Conservation (phyloP, 2,797 vertebrate species). For the Helostoma temminkii region DNA sequence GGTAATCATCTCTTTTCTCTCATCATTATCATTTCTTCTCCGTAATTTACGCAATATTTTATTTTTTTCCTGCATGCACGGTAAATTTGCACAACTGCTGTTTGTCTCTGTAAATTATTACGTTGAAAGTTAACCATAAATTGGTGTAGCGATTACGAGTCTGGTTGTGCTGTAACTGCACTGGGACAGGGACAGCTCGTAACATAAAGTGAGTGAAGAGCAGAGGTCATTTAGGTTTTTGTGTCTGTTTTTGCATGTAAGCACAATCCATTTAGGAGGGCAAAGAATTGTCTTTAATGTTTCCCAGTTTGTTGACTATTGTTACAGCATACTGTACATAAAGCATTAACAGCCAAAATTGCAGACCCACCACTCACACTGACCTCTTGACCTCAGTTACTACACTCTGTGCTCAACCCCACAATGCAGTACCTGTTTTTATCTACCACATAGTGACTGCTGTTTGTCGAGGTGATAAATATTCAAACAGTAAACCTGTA, state of each 20-base stretch:
- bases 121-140: neutral
- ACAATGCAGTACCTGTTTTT: neutral
- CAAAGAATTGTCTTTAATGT: neutral
- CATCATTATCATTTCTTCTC: neutral
- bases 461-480: neutral
- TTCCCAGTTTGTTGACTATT: neutral
- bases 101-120: constrained; percentile 29
- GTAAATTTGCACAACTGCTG: neutral
- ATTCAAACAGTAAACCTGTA: neutral
- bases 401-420: neutral
- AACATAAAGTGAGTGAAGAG: neutral
- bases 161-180: neutral
- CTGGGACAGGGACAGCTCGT: neutral
- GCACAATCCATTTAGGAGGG: neutral
- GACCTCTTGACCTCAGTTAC: constrained; percentile 13
- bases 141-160: neutral
- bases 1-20: neutral
- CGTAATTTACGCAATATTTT: neutral
- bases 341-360: neutral
- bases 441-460: neutral
- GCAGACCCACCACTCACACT: neutral
- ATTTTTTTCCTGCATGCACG: neutral
- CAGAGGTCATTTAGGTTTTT: neutral
- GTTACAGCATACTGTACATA: neutral
- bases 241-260: neutral